These are phyloP conservation scores for Bedellia somnulentella DNA, from an alignment of 2,888 invertebrate genomes.

Conservation along the genomic window DNA sequence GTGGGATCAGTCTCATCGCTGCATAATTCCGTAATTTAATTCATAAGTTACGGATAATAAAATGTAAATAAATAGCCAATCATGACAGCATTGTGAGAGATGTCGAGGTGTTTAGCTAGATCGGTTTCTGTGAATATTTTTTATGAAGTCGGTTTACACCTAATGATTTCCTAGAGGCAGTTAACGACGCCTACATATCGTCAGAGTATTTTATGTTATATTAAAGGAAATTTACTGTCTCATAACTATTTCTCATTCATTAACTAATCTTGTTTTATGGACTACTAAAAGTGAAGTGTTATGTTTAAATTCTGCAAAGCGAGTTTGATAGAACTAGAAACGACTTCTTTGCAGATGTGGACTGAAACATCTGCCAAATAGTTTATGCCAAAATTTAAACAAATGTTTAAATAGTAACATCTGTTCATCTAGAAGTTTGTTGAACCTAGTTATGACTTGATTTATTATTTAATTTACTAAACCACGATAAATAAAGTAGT, in stretches of 20 bases:
- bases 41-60: conserved; percentile 30
- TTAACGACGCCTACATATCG: conserved; percentile 2
- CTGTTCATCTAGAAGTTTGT: too few relatives aligned
- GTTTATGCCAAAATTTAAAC: too few relatives aligned
- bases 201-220: conserved; percentile 1
- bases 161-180: neutral
- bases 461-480: too few relatives aligned
- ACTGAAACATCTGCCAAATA: too few relatives aligned
- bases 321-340: too few relatives aligned
- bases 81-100: conserved; percentile 16
- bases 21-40: conserved; percentile 31
- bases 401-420: too few relatives aligned
- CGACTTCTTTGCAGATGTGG: too few relatives aligned
- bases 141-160: neutral
- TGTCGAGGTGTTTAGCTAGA: conserved; percentile 14
- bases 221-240: conserved; percentile 3
- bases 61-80: conserved; percentile 23
- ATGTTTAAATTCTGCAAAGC: neutral
- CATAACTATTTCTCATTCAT: neutral
- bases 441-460: too few relatives aligned
- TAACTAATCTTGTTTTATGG: conserved; percentile 1
- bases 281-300: neutral
- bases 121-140: neutral
- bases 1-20: conserved; percentile 28
- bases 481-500: too few relatives aligned